phyloP scores from a whole-genome alignment of 2,113 vertebrate species.

The Chloropsis hardwickii region DNA sequence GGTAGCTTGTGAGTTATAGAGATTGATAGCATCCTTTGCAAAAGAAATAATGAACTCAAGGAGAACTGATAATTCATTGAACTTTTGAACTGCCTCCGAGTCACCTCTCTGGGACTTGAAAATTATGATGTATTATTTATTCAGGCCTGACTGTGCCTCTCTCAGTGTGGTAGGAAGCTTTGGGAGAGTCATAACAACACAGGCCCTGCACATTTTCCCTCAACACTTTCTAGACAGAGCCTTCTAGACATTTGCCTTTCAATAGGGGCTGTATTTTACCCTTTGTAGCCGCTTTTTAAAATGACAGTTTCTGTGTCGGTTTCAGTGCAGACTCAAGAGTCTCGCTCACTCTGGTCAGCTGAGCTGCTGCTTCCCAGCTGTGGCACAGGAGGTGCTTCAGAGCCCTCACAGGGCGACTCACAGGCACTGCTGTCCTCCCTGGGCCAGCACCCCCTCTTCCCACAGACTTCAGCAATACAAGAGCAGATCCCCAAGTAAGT shows the following conservation, averaged over 20 bases:
- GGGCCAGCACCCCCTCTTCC: not conserved
- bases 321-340: not conserved
- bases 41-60: slow-evolving; percentile 45
- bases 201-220: not conserved
- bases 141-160: slow-evolving; percentile 10
- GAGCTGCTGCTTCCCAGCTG: not conserved
- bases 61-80: slow-evolving; percentile 50
- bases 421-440: not conserved
- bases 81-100: slow-evolving; percentile 56
- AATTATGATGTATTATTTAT: slow-evolving; percentile 62
- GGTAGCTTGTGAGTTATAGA: slow-evolving; percentile 36
- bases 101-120: slow-evolving; percentile 32
- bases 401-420: not conserved
- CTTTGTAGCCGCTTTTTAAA: not conserved
- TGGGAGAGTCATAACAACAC: not conserved
- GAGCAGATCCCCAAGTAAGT: not conserved
- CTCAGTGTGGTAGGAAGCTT: not conserved
- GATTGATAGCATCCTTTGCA: slow-evolving; percentile 54
- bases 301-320: not conserved
- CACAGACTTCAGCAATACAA: not conserved
- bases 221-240: not conserved
- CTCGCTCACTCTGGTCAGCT: not conserved
- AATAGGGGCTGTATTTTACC: not conserved
- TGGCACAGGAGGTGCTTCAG: fast-evolving
- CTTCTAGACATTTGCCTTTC: slow-evolving; percentile 10